Base-by-base conservation (phyloP, 35 echinoderm and acorn worm species). In the Eucidaris tribuloides region DNA sequence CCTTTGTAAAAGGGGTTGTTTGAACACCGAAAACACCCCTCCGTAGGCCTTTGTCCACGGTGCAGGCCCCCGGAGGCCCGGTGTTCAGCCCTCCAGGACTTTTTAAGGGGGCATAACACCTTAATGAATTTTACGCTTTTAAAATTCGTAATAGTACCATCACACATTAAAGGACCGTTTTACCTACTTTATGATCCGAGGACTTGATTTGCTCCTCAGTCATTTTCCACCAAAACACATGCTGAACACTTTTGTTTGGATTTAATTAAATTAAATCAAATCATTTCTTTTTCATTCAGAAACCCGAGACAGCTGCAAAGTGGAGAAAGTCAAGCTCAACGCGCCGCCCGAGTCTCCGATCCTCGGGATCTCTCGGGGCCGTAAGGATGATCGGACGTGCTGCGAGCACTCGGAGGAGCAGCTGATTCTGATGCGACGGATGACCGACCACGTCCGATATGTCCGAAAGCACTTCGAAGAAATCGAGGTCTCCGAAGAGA, bases 401-500 rank as follows among this genome's bases (percentile, higher is more conserved):
- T 43, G 64, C 43, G 81, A 60, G 59, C 81, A 62, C 49, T 78
- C 62, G 65, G 77, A 58, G 37, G 88, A 86, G 33, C 78, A 56
- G 27, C 62, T 81, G 41, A 52, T 82, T n/a, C 62, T 89, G 6
- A 24, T 93, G 18, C 41, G 87, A 18, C 49, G 96, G 40, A 85
- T 99, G 59, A 62, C 90, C 31, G 68, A 84, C 22, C 90, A 93
- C 31, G 42, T 90, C 36, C 29, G 84, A 14, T 89, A 50, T 28
- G 60, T 99, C 42, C 65, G 83, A 46, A 82, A 85, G 62, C 91
- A 88, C 20, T 84, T 80, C 36, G 96, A 99, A 49, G 37, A 81
- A 0, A 45, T 64, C 24, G 90, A 99, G 24, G 54, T 74, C 40
- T 62, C 77, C 15, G 83, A 93, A 31, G 42, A 85, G 1, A 82